A percentile compares a stretch with the other conserved stretches of the same genome.
These are phyloP conservation scores for Thaleichthys pacificus DNA, from an alignment of 2,797 vertebrate genomes.

Conservation along the genomic window DNA sequence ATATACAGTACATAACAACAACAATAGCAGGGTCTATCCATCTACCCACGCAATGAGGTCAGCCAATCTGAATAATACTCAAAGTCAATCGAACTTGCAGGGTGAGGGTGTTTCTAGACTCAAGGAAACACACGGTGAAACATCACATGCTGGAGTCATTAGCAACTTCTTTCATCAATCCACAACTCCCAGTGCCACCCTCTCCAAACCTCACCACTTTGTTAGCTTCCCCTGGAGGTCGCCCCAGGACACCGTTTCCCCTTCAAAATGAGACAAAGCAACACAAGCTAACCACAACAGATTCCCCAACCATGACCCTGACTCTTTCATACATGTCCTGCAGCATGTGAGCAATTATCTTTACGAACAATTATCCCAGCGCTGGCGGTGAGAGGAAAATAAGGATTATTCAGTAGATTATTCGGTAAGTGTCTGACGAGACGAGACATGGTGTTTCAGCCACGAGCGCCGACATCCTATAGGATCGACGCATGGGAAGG, in stretches of 20 bases:
- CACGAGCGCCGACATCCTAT: conserved; percentile 18
- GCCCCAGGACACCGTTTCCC: conserved; percentile 43
- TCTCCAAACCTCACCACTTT: conserved; percentile 28
- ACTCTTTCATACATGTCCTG: conserved; percentile 37
- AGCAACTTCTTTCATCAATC: conserved; percentile 56
- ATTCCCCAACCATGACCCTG: conserved; percentile 24
- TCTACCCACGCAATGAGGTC: too few species aligned
- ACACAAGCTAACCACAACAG: conserved; percentile 8
- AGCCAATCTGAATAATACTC: too few species aligned
- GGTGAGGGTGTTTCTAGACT: too few species aligned
- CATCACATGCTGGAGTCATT: conserved; percentile 50
- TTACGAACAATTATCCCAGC: conserved; percentile 42
- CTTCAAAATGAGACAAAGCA: conserved; percentile 24
- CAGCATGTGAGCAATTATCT: conserved; percentile 60
- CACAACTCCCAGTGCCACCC: conserved; percentile 29
- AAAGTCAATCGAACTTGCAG: too few species aligned
- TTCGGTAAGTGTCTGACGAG: conserved; percentile 2
- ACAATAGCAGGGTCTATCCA: too few species aligned
- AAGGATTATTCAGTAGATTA: too few species aligned
- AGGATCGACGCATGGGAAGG: conserved; percentile 15
- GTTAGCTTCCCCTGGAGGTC: conserved; percentile 41
- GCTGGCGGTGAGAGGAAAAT: conserved; percentile 41
- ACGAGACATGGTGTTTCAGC: conserved; percentile 21
- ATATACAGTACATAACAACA: background rate
- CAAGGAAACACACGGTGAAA: background rate